Evolutionary conservation across 2,888 invertebrate genomes (phyloP).

Genomic region (Cacoxenus indagator): DNA sequence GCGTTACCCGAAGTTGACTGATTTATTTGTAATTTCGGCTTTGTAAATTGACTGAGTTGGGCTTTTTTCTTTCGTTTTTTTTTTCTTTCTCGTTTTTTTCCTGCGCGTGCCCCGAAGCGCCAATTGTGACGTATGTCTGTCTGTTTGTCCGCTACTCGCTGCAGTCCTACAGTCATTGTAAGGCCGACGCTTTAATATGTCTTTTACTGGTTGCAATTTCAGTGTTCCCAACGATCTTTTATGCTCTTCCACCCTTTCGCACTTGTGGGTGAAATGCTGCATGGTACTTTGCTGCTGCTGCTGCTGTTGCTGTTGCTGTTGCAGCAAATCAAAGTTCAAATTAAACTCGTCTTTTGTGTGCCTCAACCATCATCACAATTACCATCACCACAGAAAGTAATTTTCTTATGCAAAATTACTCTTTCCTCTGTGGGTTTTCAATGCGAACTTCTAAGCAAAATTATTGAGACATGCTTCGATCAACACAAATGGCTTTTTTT

Average conservation of each 20-base stretch:
- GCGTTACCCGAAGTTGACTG: background rate
- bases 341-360: slow-evolving; percentile 8
- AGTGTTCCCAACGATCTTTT: background rate
- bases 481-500: background rate
- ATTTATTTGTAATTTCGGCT: slow-evolving; percentile 34
- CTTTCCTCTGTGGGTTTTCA: background rate
- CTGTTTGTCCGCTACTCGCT: background rate
- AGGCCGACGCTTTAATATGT: background rate
- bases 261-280: background rate
- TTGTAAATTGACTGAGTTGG: slow-evolving; percentile 19
- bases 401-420: slow-evolving; percentile 15
- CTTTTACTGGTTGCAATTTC: slow-evolving; percentile 8
- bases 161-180: background rate
- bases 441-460: background rate
- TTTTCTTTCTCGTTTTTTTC: background rate
- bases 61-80: background rate
- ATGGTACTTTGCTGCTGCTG: background rate
- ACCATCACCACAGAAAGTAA: slow-evolving; percentile 29
- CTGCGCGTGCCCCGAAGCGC: slow-evolving; percentile 2
- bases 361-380: no score
- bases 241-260: background rate
- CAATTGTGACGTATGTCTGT: background rate
- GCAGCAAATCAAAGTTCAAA: slow-evolving; percentile 25
- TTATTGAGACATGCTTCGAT: slow-evolving; percentile 4
- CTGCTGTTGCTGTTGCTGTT: background rate